A percentile compares a stretch with the other conserved stretches of the same genome.
These are phyloP conservation scores for Callocephalon fimbriatum DNA, from an alignment of 2,113 vertebrate genomes.

Conservation along the genomic window DNA sequence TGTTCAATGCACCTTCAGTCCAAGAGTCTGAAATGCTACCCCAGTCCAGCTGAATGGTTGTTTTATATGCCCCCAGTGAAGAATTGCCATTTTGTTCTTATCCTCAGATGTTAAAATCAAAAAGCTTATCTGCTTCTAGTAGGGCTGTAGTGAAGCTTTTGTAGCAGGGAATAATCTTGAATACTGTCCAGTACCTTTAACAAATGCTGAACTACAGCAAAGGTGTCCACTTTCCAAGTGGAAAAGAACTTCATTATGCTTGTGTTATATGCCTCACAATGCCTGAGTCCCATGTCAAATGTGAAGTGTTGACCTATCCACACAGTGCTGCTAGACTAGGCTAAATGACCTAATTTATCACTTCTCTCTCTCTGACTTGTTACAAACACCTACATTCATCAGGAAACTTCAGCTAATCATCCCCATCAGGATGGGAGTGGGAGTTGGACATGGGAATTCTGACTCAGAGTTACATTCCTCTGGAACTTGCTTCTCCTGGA, in stretches of 20 bases:
- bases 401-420: slow-evolving; percentile 47
- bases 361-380: neutral
- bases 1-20: neutral
- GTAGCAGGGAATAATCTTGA: neutral
- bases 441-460: slow-evolving; percentile 36
- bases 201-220: neutral
- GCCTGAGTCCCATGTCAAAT: neutral
- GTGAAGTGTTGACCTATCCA: neutral
- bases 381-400: slow-evolving; percentile 30
- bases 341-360: slow-evolving; percentile 18
- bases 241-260: slow-evolving; percentile 1
- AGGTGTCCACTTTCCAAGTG: neutral
- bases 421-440: slow-evolving; percentile 25
- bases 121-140: neutral
- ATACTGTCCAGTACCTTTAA: neutral
- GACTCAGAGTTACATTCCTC: slow-evolving; percentile 35
- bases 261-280: neutral
- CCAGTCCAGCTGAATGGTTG: neutral
- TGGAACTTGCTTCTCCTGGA: slow-evolving; percentile 34
- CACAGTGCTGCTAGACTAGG: neutral
- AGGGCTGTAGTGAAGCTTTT: neutral
- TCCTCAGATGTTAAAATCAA: neutral
- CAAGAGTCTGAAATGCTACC: neutral
- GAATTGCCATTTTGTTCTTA: neutral
- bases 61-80: neutral